Percentiles rank a stretch among this genome's conserved stretches.
Evolutionary conservation across 2,888 invertebrate genomes (phyloP).

Genomic region (Folsomia candida): DNA sequence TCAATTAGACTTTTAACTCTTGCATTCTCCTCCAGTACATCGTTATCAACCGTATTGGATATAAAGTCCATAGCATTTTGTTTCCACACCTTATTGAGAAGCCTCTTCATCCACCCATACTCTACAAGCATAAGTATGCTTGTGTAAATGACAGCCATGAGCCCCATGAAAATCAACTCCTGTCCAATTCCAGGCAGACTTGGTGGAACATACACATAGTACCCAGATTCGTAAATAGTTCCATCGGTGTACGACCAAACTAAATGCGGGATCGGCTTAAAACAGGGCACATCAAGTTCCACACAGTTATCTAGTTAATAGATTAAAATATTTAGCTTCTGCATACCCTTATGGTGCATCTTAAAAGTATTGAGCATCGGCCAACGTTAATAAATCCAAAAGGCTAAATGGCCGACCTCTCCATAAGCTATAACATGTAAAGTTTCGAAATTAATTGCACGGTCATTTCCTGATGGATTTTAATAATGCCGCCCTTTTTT

Average conservation of each 20-base stretch:
- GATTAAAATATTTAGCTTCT: not conserved
- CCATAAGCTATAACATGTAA: too few relatives aligned
- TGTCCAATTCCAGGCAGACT: slow-evolving; percentile 41
- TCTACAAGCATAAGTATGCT: slow-evolving; percentile 36
- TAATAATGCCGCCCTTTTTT: too few relatives aligned
- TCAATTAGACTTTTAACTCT: not conserved
- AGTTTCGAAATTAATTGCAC: too few relatives aligned
- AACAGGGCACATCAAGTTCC: slow-evolving; percentile 11
- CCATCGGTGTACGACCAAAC: slow-evolving; percentile 10
- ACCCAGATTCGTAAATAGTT: not conserved
- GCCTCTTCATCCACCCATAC: slow-evolving; percentile 14
- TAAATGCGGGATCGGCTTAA: slow-evolving; percentile 12
- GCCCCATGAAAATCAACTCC: slow-evolving; percentile 38
- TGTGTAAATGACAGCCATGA: slow-evolving; percentile 37
- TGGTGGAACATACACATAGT: not conserved
- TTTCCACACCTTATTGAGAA: not conserved
- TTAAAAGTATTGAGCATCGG: too few relatives aligned
- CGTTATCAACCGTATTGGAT: not conserved
- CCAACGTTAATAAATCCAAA: too few relatives aligned
- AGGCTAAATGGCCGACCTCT: too few relatives aligned
- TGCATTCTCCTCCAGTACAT: not conserved
- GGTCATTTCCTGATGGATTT: too few relatives aligned
- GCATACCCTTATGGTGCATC: too few relatives aligned
- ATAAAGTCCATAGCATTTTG: not conserved
- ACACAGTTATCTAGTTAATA: slow-evolving; percentile 11